A percentile compares a stretch with the other conserved stretches of the same genome.
Conservation (phyloP, 2,113 vertebrate species). For the Channa argus region DNA sequence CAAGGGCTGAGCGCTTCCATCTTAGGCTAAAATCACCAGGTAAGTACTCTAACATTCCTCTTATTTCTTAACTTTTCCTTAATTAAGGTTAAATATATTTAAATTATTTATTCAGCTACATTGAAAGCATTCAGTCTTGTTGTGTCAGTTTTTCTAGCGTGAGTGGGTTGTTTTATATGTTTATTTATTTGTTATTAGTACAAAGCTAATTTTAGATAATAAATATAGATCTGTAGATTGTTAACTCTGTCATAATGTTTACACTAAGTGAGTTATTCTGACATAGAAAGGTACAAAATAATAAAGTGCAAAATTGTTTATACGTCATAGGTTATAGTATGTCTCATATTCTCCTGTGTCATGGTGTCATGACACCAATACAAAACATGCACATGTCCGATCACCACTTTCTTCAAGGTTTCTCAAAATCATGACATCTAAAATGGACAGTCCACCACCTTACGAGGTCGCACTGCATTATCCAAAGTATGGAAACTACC, state of each 20-base stretch:
- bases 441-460: constrained; percentile 75
- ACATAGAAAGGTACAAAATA: neutral
- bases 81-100: neutral
- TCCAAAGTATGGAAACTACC: constrained; percentile 59
- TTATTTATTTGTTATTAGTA: neutral
- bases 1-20: constrained; percentile 29
- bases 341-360: neutral
- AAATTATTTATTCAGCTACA: neutral
- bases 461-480: constrained; percentile 76
- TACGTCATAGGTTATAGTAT: no score
- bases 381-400: neutral
- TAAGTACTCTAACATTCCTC: constrained; percentile 28
- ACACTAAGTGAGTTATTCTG: neutral
- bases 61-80: neutral
- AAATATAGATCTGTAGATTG: neutral
- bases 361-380: neutral
- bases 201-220: neutral
- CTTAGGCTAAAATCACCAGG: constrained; percentile 30
- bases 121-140: neutral
- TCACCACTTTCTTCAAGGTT: constrained; percentile 26
- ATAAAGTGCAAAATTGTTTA: neutral
- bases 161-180: neutral
- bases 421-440: constrained; percentile 64
- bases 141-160: neutral
- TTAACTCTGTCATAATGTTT: neutral